Base-by-base conservation (phyloP, 2,797 vertebrate species). In the Sebastes vulpes region DNA sequence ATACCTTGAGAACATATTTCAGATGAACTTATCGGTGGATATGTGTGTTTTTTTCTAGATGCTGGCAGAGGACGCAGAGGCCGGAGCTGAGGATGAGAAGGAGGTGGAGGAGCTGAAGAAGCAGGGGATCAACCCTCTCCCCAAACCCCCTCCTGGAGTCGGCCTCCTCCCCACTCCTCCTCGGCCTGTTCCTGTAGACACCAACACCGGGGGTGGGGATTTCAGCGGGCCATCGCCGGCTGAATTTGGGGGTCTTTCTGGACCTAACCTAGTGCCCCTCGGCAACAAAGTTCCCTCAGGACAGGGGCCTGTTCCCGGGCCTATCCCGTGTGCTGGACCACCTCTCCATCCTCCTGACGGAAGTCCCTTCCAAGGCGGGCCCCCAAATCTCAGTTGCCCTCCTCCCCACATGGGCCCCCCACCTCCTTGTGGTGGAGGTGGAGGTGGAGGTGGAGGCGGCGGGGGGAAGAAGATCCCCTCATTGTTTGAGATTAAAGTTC, bases 41-140 rank as follows among this genome's bases (percentile, higher is more conserved):
- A 6, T 6, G 1, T 77, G 1, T 70, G 48, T 79, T 25, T 61
- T 85, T 29, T 64, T 85, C 0, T 56, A 99, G 98, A 98, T 99
- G 97, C 56, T 99, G 85, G 98, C 97, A 0, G 98, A 99, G 1
- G 98, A 99, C 2, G 98, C 98, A 0, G 98, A 99, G 85, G 98
- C 98, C 0, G 98, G 98, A 2, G 98, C 98, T 0, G 98, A 99
- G 82, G 98, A 99, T 0, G 98, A 99, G 88, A 99, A 99, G 84
- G 98, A 99, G 79, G 98, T 99, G 2, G 98, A 99, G 84, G 98
- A 99, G 72, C 92, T 99, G 38, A 99, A 99, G 90, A 99, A 99
- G 81, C 98, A 99, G 77, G 98, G 98, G 46, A 99, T 99, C 83
- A 99, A 99, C 75, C 98, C 98, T 1, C 94, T 99, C 16, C 98